Percentiles rank a stretch among this genome's conserved stretches.
These are phyloP conservation scores for Platerodrilus igneus DNA, from an alignment of 2,888 invertebrate genomes.

Conservation along the genomic window DNA sequence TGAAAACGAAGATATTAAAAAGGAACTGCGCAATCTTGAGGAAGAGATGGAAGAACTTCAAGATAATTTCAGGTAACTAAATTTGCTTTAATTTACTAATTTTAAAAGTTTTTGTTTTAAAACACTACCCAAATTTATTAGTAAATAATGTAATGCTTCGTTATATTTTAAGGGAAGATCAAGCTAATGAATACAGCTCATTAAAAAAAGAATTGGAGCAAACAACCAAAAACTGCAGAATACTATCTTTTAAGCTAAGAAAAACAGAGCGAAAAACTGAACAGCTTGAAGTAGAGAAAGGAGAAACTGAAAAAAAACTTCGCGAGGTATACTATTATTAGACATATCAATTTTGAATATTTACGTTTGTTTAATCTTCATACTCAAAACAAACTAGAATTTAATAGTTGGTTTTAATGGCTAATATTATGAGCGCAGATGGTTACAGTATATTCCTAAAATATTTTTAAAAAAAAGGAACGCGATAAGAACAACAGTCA, in stretches of 20 bases:
- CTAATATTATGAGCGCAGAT: too few relatives aligned
- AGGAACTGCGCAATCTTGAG: constrained; percentile 87
- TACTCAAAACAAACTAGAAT: background rate
- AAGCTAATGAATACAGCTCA: constrained; percentile 92
- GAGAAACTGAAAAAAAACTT: constrained; percentile 65
- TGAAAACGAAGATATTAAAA: constrained; percentile 92
- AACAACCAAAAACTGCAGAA: constrained; percentile 95
- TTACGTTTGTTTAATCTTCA: too few relatives aligned
- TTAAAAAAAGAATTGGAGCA: constrained; percentile 93
- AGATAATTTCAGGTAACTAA: constrained; percentile 76
- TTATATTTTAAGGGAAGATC: constrained; percentile 71
- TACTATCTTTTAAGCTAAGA: constrained; percentile 94
- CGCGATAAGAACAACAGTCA: too few relatives aligned
- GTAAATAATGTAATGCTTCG: constrained; percentile 19
- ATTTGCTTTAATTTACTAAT: background rate
- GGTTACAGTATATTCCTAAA: too few relatives aligned
- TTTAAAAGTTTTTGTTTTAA: background rate
- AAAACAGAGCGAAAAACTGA: constrained; percentile 90
- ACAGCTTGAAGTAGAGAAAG: constrained; percentile 81
- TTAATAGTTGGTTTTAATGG: too few relatives aligned
- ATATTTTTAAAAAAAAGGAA: too few relatives aligned
- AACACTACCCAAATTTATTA: background rate
- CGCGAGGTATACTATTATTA: constrained; percentile 51
- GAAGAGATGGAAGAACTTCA: constrained; percentile 99
- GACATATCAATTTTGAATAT: background rate